Percentiles rank a stretch among this genome's conserved stretches.
These are phyloP conservation scores for Saccopteryx leptura DNA, from an alignment of 2,113 vertebrate genomes.

Conservation along the genomic window DNA sequence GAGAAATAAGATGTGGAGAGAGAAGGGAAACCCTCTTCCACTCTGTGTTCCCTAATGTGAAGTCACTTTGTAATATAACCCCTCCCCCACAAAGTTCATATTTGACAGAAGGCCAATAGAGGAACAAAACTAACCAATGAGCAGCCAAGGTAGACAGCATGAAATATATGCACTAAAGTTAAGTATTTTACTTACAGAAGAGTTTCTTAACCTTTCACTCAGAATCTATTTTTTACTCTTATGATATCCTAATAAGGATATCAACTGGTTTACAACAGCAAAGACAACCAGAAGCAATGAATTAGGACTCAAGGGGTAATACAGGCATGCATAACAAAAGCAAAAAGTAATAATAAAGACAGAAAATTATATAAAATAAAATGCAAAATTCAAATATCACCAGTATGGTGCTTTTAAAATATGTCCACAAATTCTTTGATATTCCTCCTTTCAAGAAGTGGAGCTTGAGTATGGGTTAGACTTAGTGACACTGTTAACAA, in stretches of 20 bases:
- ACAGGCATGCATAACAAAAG: neutral
- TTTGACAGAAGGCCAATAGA: neutral
- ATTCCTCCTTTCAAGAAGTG: neutral
- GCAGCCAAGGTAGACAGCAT: neutral
- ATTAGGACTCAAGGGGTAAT: neutral
- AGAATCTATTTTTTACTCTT: neutral
- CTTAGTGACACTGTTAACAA: neutral
- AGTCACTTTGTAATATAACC: neutral
- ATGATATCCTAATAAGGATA: neutral
- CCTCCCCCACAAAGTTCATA: neutral
- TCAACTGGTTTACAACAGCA: neutral
- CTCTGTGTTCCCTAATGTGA: neutral
- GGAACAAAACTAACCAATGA: neutral
- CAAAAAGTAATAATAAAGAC: neutral
- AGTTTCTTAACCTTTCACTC: neutral
- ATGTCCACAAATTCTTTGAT: neutral
- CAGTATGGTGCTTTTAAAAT: neutral
- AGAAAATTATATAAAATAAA: neutral
- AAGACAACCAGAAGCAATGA: neutral
- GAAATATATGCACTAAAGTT: neutral
- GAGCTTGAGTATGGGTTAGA: neutral
- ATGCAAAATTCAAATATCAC: neutral
- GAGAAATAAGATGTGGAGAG: neutral
- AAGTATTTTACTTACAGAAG: neutral
- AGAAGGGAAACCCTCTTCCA: neutral